These are phyloP conservation scores for Cataglyphis hispanica DNA, from an alignment of 1,140 invertebrate genomes.

Conservation along the genomic window DNA sequence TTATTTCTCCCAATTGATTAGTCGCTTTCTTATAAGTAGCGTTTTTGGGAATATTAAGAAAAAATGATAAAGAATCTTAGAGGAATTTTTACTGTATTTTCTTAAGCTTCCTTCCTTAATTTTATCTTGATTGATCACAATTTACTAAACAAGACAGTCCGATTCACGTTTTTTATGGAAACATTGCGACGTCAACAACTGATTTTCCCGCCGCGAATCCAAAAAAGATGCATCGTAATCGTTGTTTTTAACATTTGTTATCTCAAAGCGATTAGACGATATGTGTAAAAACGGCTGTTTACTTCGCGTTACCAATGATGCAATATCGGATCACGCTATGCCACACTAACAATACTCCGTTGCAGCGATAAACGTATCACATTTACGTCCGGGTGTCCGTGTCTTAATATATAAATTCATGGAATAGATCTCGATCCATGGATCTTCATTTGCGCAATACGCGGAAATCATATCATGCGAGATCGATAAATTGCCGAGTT, in stretches of 20 bases:
- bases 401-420: constrained; percentile 46
- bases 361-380: constrained; percentile 7
- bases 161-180: constrained; percentile 13
- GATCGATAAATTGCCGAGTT: not conserved
- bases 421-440: constrained; percentile 33
- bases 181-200: constrained; percentile 19
- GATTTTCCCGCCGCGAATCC: not conserved
- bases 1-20: no score
- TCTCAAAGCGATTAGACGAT: constrained; percentile 46
- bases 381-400: constrained; percentile 5
- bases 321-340: constrained; percentile 61
- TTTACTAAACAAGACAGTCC: not conserved
- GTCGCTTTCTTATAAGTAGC: no score
- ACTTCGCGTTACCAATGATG: constrained; percentile 54
- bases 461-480: constrained; percentile 6
- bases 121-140: not conserved
- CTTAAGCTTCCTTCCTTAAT: not conserved
- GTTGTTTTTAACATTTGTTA: constrained; percentile 66
- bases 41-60: no score
- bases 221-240: constrained; percentile 27
- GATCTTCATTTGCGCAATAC: constrained; percentile 45
- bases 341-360: constrained; percentile 24
- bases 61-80: no score
- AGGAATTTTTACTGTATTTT: not conserved
- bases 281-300: constrained; percentile 68